Conservation (phyloP, 2,888 invertebrate genomes). For the Chloroclystis v-ata region DNA sequence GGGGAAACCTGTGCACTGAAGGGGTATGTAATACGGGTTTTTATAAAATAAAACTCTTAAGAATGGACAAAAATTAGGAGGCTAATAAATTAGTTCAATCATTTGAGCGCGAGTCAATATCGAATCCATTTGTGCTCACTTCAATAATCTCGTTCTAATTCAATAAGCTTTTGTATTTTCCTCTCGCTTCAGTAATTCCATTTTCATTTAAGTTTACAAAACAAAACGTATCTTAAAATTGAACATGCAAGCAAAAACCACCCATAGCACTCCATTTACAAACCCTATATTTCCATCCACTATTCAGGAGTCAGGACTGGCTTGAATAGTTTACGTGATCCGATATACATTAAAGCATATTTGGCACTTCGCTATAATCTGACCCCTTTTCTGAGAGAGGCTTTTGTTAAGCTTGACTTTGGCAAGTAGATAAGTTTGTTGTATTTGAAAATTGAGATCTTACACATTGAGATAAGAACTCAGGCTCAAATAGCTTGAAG, state of each 20-base stretch:
- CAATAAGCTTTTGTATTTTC: neutral
- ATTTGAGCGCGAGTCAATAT: neutral
- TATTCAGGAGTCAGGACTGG: slow-evolving; percentile 12
- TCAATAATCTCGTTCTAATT: neutral
- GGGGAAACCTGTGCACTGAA: no score
- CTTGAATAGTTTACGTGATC: slow-evolving; percentile 29
- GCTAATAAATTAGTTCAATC: neutral
- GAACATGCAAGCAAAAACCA: slow-evolving; percentile 2
- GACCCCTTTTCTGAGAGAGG: neutral
- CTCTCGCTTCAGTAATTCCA: neutral
- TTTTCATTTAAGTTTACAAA: no score
- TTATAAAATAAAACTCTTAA: no score
- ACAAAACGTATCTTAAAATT: neutral
- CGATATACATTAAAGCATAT: slow-evolving; percentile 12
- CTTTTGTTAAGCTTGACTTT: no score
- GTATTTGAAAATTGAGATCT: no score
- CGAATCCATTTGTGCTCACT: neutral
- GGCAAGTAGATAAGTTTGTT: no score
- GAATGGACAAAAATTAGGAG: no score
- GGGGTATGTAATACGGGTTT: no score
- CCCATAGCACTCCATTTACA: neutral
- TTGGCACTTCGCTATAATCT: slow-evolving; percentile 15
- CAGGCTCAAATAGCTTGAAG: no score
- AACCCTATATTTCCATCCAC: slow-evolving; percentile 2
- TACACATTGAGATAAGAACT: no score